phyloP scores from a whole-genome alignment of 2,797 vertebrate species.

The Poeciliopsis paucimaculata region DNA sequence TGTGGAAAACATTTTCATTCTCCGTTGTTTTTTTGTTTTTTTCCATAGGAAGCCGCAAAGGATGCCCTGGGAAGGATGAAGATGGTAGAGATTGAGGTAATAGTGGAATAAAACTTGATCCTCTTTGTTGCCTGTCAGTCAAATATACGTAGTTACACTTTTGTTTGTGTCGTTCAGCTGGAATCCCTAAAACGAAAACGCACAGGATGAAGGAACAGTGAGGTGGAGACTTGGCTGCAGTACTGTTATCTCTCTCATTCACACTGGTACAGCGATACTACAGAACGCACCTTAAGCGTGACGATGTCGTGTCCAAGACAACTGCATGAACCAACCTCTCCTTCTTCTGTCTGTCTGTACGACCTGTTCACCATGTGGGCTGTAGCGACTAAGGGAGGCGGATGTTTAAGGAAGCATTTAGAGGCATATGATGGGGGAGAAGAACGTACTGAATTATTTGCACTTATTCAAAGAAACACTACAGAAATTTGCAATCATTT shows the following conservation, averaged over 20 bases:
- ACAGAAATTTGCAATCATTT: slow-evolving; percentile 27
- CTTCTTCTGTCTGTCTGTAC: slow-evolving; percentile 18
- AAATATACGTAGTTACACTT: not conserved
- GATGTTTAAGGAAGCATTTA: slow-evolving; percentile 25
- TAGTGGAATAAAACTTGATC: not conserved
- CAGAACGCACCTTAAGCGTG: slow-evolving; percentile 37
- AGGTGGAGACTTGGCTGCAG: slow-evolving; percentile 42
- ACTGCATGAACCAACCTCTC: slow-evolving; percentile 44
- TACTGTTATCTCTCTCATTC: slow-evolving; percentile 54
- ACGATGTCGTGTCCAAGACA: slow-evolving; percentile 26
- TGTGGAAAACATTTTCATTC: not conserved
- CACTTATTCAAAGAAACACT: slow-evolving; percentile 52
- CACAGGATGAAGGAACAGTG: slow-evolving; percentile 56
- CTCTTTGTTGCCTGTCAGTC: not conserved
- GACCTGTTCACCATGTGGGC: slow-evolving; percentile 19
- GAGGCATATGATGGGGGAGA: not conserved
- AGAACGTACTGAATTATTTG: slow-evolving; percentile 38
- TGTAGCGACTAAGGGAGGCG: slow-evolving; percentile 13
- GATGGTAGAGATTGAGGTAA: slow-evolving; percentile 89
- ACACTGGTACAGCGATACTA: slow-evolving; percentile 37
- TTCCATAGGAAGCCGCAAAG: slow-evolving; percentile 87
- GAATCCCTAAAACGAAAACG: slow-evolving; percentile 77
- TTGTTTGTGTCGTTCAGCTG: slow-evolving; percentile 65
- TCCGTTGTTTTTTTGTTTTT: not conserved
- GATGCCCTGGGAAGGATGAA: slow-evolving; percentile 87